Evolutionary conservation across 2,888 invertebrate species (phyloP).

Genomic region (Calephelis perditalis): DNA sequence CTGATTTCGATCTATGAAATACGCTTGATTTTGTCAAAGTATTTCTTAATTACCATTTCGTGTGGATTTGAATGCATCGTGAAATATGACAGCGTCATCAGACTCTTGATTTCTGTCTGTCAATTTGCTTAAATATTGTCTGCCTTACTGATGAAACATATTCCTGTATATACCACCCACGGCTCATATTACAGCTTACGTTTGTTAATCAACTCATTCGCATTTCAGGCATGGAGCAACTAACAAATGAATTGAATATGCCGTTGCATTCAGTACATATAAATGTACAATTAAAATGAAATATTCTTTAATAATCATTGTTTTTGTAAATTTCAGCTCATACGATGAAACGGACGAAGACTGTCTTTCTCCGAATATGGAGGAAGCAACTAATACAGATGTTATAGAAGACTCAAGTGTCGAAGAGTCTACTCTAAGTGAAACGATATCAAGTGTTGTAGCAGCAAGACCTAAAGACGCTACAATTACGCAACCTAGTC

Average conservation of each 20-base stretch:
- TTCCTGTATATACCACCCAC: conserved; percentile 50
- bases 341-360: conserved; percentile 85
- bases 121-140: conserved; percentile 45
- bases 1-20: conserved; percentile 4
- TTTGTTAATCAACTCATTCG: conserved; percentile 58
- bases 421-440: conserved; percentile 64
- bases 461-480: conserved; percentile 30
- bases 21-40: conserved; percentile 1
- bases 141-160: conserved; percentile 73
- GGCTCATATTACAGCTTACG: conserved; percentile 53
- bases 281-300: conserved; percentile 19
- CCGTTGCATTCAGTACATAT: conserved; percentile 73
- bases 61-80: conserved; percentile 11
- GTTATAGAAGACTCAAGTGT: conserved; percentile 67
- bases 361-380: conserved; percentile 82
- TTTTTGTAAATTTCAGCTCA: conserved; percentile 70
- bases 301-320: conserved; percentile 18
- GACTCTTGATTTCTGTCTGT: conserved; percentile 17
- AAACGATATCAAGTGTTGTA: conserved; percentile 40
- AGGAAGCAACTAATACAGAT: conserved; percentile 76
- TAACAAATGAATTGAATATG: conserved; percentile 50
- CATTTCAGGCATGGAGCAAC: conserved; percentile 65
- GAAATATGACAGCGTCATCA: conserved; percentile 1
- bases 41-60: not conserved
- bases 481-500: conserved; percentile 35